A percentile compares a stretch with the other conserved stretches of the same genome.
Evolutionary conservation across 2,888 invertebrate genomes (phyloP).

Genomic region (Euzophera pinguis): DNA sequence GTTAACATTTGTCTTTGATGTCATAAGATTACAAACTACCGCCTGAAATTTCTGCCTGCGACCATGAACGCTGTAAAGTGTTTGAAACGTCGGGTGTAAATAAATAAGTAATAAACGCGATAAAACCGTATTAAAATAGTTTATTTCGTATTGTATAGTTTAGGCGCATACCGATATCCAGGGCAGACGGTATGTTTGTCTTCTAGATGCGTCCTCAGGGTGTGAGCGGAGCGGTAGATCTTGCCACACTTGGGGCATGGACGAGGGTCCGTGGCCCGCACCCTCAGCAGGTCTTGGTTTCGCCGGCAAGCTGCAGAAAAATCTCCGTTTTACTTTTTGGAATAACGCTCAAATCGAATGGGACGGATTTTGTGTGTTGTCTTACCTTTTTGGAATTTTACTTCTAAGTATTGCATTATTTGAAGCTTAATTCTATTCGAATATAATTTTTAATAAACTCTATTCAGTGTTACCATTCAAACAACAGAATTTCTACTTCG

Average conservation of each 20-base stretch:
- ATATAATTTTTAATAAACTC: too few species aligned
- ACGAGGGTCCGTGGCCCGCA: conserved; percentile 94
- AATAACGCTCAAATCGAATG: neutral
- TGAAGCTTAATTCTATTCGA: neutral
- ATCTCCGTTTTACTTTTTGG: conserved; percentile 9
- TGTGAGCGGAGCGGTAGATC: conserved; percentile 95
- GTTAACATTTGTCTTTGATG: too few species aligned
- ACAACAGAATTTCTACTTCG: conserved; percentile 57
- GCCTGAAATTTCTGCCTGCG: too few species aligned
- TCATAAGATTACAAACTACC: too few species aligned
- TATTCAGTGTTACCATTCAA: conserved; percentile 6
- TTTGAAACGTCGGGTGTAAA: too few species aligned
- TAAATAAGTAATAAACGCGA: too few species aligned
- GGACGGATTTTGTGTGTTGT: conserved; percentile 29
- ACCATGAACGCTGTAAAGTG: too few species aligned
- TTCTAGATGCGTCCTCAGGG: conserved; percentile 93
- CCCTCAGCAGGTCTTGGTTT: conserved; percentile 90
- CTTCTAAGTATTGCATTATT: neutral
- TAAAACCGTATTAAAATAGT: too few species aligned
- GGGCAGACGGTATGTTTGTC: conserved; percentile 96
- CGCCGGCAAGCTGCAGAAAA: conserved; percentile 80
- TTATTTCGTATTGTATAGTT: too few species aligned
- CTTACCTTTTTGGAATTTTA: conserved; percentile 20
- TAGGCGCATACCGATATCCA: conserved; percentile 86
- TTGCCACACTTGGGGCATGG: conserved; percentile 96